These are phyloP conservation scores for Aplochiton taeniatus DNA, from an alignment of 2,797 vertebrate species.

Conservation along the genomic window DNA sequence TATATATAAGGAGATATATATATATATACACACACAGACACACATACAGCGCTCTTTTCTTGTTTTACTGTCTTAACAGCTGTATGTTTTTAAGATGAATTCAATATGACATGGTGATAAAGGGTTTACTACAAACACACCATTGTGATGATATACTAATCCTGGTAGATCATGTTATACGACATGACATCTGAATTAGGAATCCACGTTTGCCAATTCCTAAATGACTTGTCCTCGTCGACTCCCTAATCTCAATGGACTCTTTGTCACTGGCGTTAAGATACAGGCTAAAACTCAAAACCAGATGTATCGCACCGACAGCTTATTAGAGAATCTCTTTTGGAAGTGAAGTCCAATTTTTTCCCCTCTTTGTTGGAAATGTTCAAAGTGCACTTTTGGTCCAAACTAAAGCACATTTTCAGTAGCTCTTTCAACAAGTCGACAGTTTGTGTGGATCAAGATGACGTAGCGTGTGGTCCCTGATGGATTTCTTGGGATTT, in stretches of 20 bases:
- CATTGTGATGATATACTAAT: neutral
- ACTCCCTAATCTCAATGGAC: constrained; percentile 63
- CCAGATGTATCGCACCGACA: constrained; percentile 55
- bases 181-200: constrained; percentile 51
- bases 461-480: constrained; percentile 53
- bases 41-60: no score
- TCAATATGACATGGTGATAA: no score
- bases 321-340: constrained; percentile 46
- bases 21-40: no score
- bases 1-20: no score
- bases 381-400: constrained; percentile 30
- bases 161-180: constrained; percentile 22
- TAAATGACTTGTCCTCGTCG: constrained; percentile 53
- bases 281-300: constrained; percentile 41
- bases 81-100: neutral
- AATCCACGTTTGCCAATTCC: constrained; percentile 46
- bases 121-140: no score
- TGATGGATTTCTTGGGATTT: constrained; percentile 56
- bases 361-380: constrained; percentile 38
- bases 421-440: constrained; percentile 59
- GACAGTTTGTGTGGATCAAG: constrained; percentile 47
- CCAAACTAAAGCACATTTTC: constrained; percentile 54
- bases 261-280: constrained; percentile 54
- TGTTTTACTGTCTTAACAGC: neutral
- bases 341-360: constrained; percentile 48